A percentile compares a stretch with the other conserved stretches of the same genome.
Evolutionary conservation across 2,888 invertebrate genomes (phyloP).

Genomic region (Drosophila macrospina): DNA sequence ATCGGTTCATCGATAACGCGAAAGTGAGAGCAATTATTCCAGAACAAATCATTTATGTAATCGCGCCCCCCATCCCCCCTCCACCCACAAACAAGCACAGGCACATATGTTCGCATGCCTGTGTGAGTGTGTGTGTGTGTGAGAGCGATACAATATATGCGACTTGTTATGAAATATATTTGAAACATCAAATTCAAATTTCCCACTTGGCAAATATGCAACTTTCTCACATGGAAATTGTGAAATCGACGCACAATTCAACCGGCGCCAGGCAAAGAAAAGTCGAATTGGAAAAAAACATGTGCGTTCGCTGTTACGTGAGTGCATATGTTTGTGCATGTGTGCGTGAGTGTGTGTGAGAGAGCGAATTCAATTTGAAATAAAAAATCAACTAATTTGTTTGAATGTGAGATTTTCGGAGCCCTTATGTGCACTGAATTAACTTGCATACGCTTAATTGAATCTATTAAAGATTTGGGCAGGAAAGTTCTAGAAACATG

Average conservation of each 20-base stretch:
- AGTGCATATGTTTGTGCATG: constrained; percentile 11
- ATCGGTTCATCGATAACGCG: constrained; percentile 13
- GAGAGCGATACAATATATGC: constrained; percentile 37
- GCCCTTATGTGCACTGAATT: constrained; percentile 14
- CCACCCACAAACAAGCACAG: not conserved
- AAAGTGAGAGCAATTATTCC: constrained; percentile 41
- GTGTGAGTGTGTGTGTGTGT: constrained; percentile 8
- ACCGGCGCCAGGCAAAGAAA: not conserved
- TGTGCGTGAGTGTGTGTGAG: constrained; percentile 3
- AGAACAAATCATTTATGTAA: constrained; percentile 61
- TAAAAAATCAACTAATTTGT: not conserved
- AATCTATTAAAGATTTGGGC: constrained; percentile 16
- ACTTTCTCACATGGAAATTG: constrained; percentile 16
- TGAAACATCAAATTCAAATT: not conserved
- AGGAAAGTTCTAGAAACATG: constrained; percentile 66
- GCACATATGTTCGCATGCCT: not conserved
- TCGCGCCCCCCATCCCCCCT: not conserved
- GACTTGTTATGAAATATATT: constrained; percentile 37
- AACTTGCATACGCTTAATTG: constrained; percentile 24
- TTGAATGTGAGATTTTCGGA: not conserved
- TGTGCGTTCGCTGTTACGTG: constrained; percentile 60
- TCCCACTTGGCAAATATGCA: not conserved
- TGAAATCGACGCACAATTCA: constrained; percentile 23
- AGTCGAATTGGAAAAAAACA: constrained; percentile 36
- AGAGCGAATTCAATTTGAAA: constrained; percentile 26